Evolutionary conservation across 2,113 vertebrate genomes (phyloP).

Genomic region (Boleophthalmus pectinirostris): DNA sequence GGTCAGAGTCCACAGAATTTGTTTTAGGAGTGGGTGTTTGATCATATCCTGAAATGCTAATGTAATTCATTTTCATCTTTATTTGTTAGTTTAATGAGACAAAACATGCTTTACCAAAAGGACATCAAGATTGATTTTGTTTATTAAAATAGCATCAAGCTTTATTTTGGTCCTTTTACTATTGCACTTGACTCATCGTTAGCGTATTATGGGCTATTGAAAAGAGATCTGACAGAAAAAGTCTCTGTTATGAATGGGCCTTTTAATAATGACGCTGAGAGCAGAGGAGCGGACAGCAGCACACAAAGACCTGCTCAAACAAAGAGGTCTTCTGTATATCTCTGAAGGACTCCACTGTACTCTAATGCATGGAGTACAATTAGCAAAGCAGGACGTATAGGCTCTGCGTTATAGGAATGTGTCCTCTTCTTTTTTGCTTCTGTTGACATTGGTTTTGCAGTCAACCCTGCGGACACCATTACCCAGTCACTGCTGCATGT

Average conservation of each 20-base stretch:
- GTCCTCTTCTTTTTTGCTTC: not conserved
- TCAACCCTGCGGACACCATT: constrained; percentile 16
- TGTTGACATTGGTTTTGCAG: constrained; percentile 5
- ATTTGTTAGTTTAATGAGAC: too few species aligned
- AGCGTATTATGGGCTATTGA: not conserved
- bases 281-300: constrained; percentile 33
- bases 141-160: not conserved
- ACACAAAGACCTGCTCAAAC: constrained; percentile 61
- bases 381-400: constrained; percentile 32
- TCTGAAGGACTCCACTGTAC: constrained; percentile 63
- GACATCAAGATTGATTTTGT: not conserved
- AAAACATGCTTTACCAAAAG: too few species aligned
- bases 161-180: not conserved
- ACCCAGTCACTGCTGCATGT: not conserved
- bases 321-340: constrained; percentile 67
- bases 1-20: not conserved
- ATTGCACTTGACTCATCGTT: not conserved
- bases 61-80: too few species aligned
- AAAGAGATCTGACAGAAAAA: constrained; percentile 15
- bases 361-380: constrained; percentile 18
- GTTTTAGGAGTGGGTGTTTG: not conserved
- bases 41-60: not conserved
- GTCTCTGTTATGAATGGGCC: constrained; percentile 47
- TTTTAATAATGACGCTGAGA: constrained; percentile 64
- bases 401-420: constrained; percentile 44